phyloP scores from a whole-genome alignment of 2,888 invertebrate species.

The Meloe dianella region DNA sequence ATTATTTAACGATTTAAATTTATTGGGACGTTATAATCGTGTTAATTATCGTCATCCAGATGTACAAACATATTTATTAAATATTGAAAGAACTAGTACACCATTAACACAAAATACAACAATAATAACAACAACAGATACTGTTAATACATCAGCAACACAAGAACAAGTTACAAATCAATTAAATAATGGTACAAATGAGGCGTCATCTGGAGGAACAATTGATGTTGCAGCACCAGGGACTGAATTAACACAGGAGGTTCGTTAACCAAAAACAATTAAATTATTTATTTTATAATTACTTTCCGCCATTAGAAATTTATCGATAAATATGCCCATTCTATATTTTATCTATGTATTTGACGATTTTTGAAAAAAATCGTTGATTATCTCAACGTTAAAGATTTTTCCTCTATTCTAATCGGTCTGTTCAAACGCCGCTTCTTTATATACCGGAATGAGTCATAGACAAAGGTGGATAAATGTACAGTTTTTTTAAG shows the following conservation, averaged over 20 bases:
- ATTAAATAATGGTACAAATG: constrained; percentile 12
- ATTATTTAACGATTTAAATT: constrained; percentile 75
- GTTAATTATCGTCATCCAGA: constrained; percentile 61
- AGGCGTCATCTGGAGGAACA: constrained; percentile 21
- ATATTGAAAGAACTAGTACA: constrained; percentile 59
- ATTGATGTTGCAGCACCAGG: constrained; percentile 29
- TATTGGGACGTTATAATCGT: constrained; percentile 69
- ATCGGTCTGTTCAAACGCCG: no score
- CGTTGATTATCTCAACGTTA: no score
- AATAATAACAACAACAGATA: constrained; percentile 23
- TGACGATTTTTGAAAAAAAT: no score
- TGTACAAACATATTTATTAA: constrained; percentile 69
- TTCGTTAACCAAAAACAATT: constrained; percentile 29
- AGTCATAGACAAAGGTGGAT: background rate
- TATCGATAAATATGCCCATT: no score
- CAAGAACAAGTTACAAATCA: constrained; percentile 18
- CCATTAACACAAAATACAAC: constrained; percentile 36
- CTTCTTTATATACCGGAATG: no score
- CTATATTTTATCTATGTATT: no score
- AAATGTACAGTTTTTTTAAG: background rate
- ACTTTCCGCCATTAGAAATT: constrained; percentile 2
- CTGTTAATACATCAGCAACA: constrained; percentile 38
- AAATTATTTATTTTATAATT: background rate
- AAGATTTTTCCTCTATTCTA: no score
- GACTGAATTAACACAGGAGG: constrained; percentile 54